Evolutionary conservation across 2,888 invertebrate genomes (phyloP).

Genomic region (Gortyna flavago): DNA sequence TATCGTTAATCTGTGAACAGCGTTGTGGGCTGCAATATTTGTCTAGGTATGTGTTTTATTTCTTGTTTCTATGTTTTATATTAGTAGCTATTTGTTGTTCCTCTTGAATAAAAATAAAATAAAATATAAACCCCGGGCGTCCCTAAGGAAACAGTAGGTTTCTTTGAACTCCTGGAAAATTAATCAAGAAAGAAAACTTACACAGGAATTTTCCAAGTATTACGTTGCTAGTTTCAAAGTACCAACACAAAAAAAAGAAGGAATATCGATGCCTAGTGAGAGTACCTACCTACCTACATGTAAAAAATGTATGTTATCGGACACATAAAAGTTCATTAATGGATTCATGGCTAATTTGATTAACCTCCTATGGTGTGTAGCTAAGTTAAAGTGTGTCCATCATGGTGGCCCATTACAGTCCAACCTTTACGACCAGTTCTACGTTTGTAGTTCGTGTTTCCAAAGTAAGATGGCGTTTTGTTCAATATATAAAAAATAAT

Average conservation of each 20-base stretch:
- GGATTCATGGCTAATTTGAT: conserved; percentile 28
- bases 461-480: conserved; percentile 29
- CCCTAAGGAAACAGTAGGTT: neutral
- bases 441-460: neutral
- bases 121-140: neutral
- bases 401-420: neutral
- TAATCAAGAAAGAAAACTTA: conserved; percentile 12
- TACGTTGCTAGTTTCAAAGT: too few species aligned
- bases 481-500: neutral
- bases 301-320: neutral
- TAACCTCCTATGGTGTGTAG: neutral
- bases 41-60: too few species aligned
- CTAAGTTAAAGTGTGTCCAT: neutral
- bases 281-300: neutral
- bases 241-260: neutral
- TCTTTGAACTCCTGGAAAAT: neutral
- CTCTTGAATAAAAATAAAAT: too few species aligned
- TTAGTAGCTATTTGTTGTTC: too few species aligned
- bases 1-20: too few species aligned
- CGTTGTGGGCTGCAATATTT: too few species aligned
- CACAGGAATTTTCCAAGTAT: neutral
- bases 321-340: conserved; percentile 18
- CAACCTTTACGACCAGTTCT: conserved; percentile 11
- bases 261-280: neutral
- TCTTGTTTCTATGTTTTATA: too few species aligned